Percentiles rank a stretch among this genome's conserved stretches.
Conservation (phyloP, 2,888 invertebrate genomes). For the Rhorus exstirpatorius region DNA sequence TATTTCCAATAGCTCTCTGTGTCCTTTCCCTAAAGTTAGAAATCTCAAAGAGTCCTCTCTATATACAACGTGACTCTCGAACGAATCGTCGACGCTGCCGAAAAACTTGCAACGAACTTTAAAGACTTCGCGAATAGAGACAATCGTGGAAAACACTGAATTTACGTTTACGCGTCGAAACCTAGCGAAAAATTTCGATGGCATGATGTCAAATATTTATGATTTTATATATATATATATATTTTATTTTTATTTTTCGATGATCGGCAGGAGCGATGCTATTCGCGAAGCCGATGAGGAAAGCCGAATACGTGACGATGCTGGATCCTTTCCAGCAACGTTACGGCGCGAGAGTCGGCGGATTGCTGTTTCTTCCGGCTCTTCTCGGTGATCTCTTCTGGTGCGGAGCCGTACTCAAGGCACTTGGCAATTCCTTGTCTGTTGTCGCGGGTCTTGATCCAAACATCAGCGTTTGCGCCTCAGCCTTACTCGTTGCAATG, state of each 20-base stretch:
- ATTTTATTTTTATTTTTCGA: too few species aligned
- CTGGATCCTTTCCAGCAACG: conserved; percentile 91
- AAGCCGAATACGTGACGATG: conserved; percentile 91
- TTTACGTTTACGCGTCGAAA: too few species aligned
- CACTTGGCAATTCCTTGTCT: conserved; percentile 87
- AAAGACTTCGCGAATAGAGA: too few species aligned
- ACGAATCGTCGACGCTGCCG: too few species aligned
- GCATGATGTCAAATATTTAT: too few species aligned
- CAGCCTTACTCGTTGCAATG: conserved; percentile 81
- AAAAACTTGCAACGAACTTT: too few species aligned
- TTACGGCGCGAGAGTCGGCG: conserved; percentile 90
- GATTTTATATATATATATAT: too few species aligned
- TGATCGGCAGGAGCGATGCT: conserved; percentile 88
- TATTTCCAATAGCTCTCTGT: background rate
- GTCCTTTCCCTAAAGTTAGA: background rate
- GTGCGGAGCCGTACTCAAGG: conserved; percentile 90
- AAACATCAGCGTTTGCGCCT: conserved; percentile 81
- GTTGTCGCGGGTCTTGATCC: conserved; percentile 82
- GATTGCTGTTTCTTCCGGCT: conserved; percentile 90
- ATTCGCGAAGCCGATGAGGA: conserved; percentile 90
- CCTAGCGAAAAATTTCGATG: too few species aligned
- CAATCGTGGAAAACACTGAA: too few species aligned
- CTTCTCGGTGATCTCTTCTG: conserved; percentile 91
- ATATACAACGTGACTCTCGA: background rate
- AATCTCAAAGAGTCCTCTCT: background rate